Base-by-base conservation (phyloP, 2,888 invertebrate species). In the Epinotia brunnichana region DNA sequence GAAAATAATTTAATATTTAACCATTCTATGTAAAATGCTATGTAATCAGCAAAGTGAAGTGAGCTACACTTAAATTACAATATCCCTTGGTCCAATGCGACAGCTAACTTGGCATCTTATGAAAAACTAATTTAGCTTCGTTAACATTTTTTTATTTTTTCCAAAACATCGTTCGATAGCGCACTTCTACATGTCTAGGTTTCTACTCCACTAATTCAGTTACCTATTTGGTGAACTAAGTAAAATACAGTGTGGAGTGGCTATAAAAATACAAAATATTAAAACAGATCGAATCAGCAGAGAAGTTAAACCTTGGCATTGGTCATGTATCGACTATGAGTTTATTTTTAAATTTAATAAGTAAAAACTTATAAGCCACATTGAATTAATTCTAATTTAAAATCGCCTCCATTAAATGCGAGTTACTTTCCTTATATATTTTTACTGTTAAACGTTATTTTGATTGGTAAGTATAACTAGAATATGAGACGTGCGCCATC, bases 31-130 rank as follows among this genome's bases (percentile, higher is more conserved):
- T 80, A 80, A 82, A 89, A 89, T 87, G 90, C 89, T 87, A 86
- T 78, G 82, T 85, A 87, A 83, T 83, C 87, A 90, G 91, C 91
- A 69, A 80, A 85, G 89, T 89, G 90, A 89, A 85, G 89, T 88
- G 88, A 88, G 87, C 90, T 90, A 91, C 83, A 87, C 90, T 90
- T 91, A 90, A 83, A 86, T 82, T 78, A 86, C 81, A 80, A 82
- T 85, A 85, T 83, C 87, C 89, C 90, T 92, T 92, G 92, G 92
- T 92, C 92, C 92, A 89, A 89, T 88, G 90, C 90, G 87, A 90
- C 81, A 84, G 87, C 88, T 89, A 85, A 87, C 85, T 90, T 92
- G 92, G 90, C 92, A 90, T 92, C 90, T 90, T 90, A 91, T 80
- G 86, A 87, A 88, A 87, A 86, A 88, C 82, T 83, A 83, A 83